These are phyloP conservation scores for Aphelinus certus DNA, from an alignment of 1,140 invertebrate species.

Conservation along the genomic window DNA sequence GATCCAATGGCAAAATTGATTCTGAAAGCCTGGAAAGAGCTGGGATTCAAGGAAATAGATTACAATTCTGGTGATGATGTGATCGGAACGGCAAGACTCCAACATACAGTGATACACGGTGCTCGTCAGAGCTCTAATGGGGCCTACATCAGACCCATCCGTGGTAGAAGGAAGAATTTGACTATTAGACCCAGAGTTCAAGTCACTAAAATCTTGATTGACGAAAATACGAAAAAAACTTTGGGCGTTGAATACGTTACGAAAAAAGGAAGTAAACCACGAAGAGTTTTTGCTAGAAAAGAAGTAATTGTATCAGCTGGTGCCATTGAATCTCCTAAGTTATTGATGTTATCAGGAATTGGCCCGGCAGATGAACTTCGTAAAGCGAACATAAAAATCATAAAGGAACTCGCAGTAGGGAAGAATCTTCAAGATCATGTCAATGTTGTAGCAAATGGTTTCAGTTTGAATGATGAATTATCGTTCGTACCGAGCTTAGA, in stretches of 20 bases:
- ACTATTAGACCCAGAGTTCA: conserved; percentile 73
- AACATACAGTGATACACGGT: conserved; percentile 74
- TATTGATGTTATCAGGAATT: conserved; percentile 75
- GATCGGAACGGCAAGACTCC: conserved; percentile 70
- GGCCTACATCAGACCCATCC: conserved; percentile 76
- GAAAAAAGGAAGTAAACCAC: conserved; percentile 49
- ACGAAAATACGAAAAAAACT: conserved; percentile 72
- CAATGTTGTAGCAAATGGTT: background rate
- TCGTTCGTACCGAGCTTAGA: too few relatives aligned
- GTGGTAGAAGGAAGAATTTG: conserved; percentile 74
- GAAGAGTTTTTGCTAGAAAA: conserved; percentile 62
- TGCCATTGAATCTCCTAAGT: conserved; percentile 69
- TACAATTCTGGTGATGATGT: conserved; percentile 52
- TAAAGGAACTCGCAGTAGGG: conserved; percentile 60
- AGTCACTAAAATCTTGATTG: conserved; percentile 76
- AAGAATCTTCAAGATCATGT: conserved; percentile 69
- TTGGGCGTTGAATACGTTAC: conserved; percentile 72
- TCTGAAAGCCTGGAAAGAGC: conserved; percentile 9
- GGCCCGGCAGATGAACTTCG: conserved; percentile 71
- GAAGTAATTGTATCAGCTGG: conserved; percentile 73
- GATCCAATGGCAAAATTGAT: background rate
- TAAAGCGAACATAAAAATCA: conserved; percentile 47
- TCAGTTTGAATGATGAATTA: too few relatives aligned
- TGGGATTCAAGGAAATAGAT: conserved; percentile 5
- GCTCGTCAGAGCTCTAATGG: conserved; percentile 73